Base-by-base conservation (phyloP, 2,888 invertebrate genomes). In the Candidula unifasciata region DNA sequence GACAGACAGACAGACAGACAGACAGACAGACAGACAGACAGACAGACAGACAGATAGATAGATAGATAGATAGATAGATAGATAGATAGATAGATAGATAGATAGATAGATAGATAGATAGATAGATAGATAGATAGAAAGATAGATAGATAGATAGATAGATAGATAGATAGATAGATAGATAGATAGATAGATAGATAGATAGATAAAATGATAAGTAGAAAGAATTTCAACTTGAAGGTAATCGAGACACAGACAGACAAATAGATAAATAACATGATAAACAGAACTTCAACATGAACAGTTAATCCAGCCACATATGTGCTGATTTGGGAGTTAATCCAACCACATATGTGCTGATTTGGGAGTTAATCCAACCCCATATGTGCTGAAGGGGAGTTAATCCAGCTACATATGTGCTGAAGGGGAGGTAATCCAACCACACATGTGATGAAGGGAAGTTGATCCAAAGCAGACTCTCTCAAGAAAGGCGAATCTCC, bases 1-100 rank as follows among this genome's bases (percentile, higher is more conserved):
- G 37, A 80, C 3, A 33, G 66, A 66, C 24, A 80, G 37, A 68
- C 30, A 80, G 37, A 68, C 5, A 80, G 37, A 80, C 35, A 68
- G 66, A 44, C 33, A 66, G n/a, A 44, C 24, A 68, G 24, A 80
- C 24, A 68, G 44, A 80, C 6, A 68, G 37, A 21, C 21, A 66
- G 37, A 68, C 33, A 30, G 60, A 60, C 16, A 60, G 60, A 60
- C 16, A 60, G 60, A 60, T 60, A 60, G 60, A 60, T 60, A 60
- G 60, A 60, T 60, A 60, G 60, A 60, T 60, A 60, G 60, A 60
- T 60, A 60, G 60, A 60, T 60, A 60, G 60, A 60, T 60, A 60
- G 60, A 60, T 60, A 60, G 60, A 60, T 60, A 60, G 60, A 60
- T 60, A 60, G 60, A 60, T 60, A 60, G 60, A 60, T 60, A 60